Base-by-base conservation (phyloP, 2,113 vertebrate species). In the Nerophis lumbriciformis region DNA sequence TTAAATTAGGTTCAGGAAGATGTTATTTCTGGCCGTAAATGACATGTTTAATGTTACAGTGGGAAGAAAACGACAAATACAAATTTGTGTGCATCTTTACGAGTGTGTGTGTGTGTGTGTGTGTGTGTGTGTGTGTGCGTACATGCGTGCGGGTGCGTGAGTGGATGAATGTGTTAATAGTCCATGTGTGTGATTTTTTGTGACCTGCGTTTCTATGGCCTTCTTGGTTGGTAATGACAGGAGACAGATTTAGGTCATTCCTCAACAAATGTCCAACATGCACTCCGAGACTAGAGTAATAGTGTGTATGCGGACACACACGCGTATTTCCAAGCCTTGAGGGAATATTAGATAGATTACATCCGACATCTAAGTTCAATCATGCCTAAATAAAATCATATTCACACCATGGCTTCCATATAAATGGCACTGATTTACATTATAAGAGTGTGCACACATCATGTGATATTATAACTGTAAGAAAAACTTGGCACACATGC, bases 241-340 rank as follows among this genome's bases (percentile, higher is more conserved):
- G 66, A 76, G 84, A 87, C 87, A 88, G 82, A 88, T 87, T 86
- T 85, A 78, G 87, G 87, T 88, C 87, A 88, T 72, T 82, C 65
- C 63, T 72, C 70, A 72, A 73, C 80, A 83, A 85, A 88, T 77
- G 75, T 80, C 80, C 72, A 73, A 73, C 79, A 77, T 66, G 68
- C 70, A 83, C 76, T 81, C 68, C 82, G 64, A 69, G 70, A 64
- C 63, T 65, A 60, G 59, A 61, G 47, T 75, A 64, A 11, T 16
- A n/a, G 47, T 48, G 51, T 28, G n/a, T 50, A n/a, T n/a, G 61
- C 38, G n/a, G 45, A 47, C 16, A 51, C 6, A 12, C 8, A 44
- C 44, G 45, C 36, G 28, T n/a, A n/a, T 48, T 37, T n/a, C 45
- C 4, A 38, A 37, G 8, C 21, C 36, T 45, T 44, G 38, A 21